A percentile compares a stretch with the other conserved stretches of the same genome.
These are phyloP conservation scores for Phengaris arion DNA, from an alignment of 2,888 invertebrate genomes.

Conservation along the genomic window DNA sequence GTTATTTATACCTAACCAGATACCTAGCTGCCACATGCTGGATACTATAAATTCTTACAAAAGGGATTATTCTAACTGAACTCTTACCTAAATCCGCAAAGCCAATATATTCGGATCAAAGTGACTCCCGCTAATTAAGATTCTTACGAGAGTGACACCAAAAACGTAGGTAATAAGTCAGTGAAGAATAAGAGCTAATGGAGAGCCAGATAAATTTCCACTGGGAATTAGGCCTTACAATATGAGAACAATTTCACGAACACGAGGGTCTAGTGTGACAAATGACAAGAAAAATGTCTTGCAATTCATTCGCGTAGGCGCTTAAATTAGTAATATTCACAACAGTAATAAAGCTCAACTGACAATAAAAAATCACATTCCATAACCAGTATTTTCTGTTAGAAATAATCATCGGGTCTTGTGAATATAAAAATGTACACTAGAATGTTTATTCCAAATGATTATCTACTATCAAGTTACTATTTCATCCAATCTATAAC, in stretches of 20 bases:
- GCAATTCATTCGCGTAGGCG: constrained; percentile 52
- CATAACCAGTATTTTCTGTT: too few relatives aligned
- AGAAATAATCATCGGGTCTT: too few relatives aligned
- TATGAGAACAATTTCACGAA: constrained; percentile 74
- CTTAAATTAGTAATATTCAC: background rate
- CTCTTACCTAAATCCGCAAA: background rate
- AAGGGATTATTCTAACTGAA: background rate
- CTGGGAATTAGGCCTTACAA: constrained; percentile 74
- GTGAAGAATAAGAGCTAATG: constrained; percentile 56
- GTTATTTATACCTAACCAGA: too few relatives aligned
- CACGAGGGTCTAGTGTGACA: constrained; percentile 61
- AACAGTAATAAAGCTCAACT: background rate
- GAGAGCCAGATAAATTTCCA: constrained; percentile 70
- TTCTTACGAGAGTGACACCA: background rate
- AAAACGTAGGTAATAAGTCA: constrained; percentile 18
- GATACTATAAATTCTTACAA: background rate
- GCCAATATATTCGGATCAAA: constrained; percentile 13
- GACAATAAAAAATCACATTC: background rate
- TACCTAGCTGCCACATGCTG: too few relatives aligned
- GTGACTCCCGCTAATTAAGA: constrained; percentile 7
- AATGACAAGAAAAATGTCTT: constrained; percentile 59
- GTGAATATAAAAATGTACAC: too few relatives aligned
- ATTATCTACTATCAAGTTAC: too few relatives aligned
- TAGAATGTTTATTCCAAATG: too few relatives aligned
- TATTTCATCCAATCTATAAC: too few relatives aligned